Evolutionary conservation across 1,140 invertebrate genomes (phyloP).

Genomic region (Bradynema listronoti): DNA sequence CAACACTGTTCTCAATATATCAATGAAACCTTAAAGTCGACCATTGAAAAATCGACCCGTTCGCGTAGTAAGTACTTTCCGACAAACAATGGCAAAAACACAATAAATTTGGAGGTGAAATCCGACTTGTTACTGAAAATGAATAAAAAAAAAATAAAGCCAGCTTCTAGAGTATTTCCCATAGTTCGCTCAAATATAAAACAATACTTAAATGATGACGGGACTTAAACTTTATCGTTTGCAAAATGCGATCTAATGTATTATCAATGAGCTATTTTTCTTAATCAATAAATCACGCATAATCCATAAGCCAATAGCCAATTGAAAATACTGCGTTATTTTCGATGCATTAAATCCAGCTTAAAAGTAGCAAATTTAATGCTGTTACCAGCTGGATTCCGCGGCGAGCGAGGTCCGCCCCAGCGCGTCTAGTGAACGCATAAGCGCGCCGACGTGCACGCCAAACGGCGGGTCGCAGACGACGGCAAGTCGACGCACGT

Average conservation of each 20-base stretch:
- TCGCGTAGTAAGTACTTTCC: slow-evolving; percentile 23
- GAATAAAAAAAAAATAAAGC: neutral
- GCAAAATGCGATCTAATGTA: neutral
- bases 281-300: neutral
- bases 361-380: neutral
- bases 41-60: slow-evolving; percentile 22
- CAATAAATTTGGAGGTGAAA: neutral
- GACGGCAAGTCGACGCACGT: slow-evolving; percentile 3
- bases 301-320: no score
- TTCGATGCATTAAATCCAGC: neutral
- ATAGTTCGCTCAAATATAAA: neutral
- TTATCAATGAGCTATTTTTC: neutral
- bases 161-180: neutral
- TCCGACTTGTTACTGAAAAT: neutral
- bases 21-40: slow-evolving; percentile 24
- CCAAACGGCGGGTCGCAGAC: slow-evolving; percentile 31
- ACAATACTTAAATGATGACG: slow-evolving; percentile 9
- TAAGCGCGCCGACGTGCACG: slow-evolving; percentile 17
- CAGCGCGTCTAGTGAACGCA: slow-evolving; percentile 15
- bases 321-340: neutral
- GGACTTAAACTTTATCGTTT: neutral
- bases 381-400: neutral
- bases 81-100: slow-evolving; percentile 22
- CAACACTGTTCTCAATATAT: neutral
- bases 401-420: neutral